These are phyloP conservation scores for human (Homo sapiens) DNA, from an alignment of 2,113 vertebrate genomes.

Conservation along the genomic window DNA sequence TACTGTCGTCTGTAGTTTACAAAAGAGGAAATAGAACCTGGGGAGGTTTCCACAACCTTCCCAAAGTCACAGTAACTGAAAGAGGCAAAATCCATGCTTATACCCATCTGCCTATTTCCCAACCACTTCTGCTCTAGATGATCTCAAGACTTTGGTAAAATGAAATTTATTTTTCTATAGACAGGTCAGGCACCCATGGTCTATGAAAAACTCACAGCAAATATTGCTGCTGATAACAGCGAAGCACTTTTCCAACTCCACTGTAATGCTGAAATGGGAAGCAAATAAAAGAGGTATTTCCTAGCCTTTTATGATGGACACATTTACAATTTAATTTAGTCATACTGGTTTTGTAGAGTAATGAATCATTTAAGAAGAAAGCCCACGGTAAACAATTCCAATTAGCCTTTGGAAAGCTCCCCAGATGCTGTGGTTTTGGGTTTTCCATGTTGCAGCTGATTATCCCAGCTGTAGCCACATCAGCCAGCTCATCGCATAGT, in stretches of 20 bases:
- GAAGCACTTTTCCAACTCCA: background rate
- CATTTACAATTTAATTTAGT: background rate
- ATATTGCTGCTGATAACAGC: background rate
- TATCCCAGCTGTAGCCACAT: background rate
- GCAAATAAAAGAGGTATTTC: background rate
- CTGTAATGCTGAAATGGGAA: background rate
- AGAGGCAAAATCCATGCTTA: background rate
- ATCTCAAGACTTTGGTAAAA: background rate
- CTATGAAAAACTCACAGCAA: background rate
- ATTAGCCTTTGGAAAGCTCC: background rate
- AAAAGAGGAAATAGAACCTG: background rate
- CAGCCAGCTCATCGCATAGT: rapidly evolving
- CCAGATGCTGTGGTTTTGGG: background rate
- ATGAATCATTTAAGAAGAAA: background rate
- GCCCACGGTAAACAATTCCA: background rate
- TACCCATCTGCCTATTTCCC: background rate
- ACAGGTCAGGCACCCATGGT: background rate
- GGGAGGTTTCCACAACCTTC: rapidly evolving
- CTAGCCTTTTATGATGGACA: background rate
- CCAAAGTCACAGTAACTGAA: background rate
- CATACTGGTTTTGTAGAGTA: background rate
- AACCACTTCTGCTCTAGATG: rapidly evolving
- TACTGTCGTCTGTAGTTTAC: background rate
- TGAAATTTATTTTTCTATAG: background rate
- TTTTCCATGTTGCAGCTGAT: background rate